Conservation (phyloP, 1,140 invertebrate species). For the Mizuhopecten yessoensis region DNA sequence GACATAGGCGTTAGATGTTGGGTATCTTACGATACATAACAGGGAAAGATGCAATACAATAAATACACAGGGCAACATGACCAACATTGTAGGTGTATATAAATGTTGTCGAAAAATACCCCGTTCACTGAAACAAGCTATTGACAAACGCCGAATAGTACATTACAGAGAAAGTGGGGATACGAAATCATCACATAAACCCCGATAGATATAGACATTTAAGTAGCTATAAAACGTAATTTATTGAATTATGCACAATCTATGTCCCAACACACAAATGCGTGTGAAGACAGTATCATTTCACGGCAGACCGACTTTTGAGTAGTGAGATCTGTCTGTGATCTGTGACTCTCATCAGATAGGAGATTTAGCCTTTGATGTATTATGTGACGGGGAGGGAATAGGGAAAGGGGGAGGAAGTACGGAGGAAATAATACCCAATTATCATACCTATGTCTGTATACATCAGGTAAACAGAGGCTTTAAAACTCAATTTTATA, state of each 20-base stretch:
- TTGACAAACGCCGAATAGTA: not conserved
- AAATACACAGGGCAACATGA: not conserved
- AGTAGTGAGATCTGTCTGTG: not conserved
- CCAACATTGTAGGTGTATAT: no score
- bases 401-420: not conserved
- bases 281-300: not conserved
- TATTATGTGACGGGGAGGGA: not conserved
- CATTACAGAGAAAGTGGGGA: not conserved
- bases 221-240: not conserved
- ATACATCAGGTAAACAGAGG: not conserved
- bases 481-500: not conserved
- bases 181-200: not conserved
- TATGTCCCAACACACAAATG: not conserved
- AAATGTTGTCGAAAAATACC: not conserved
- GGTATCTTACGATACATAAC: no score
- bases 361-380: not conserved
- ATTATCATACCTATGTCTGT: not conserved
- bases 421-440: not conserved
- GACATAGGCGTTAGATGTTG: no score
- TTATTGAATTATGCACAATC: slow-evolving; percentile 12
- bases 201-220: not conserved
- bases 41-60: no score
- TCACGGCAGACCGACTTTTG: slow-evolving; percentile 7
- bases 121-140: slow-evolving; percentile 3
- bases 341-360: not conserved